Conservation (phyloP, 1,140 invertebrate genomes). For the Ephestia elutella region DNA sequence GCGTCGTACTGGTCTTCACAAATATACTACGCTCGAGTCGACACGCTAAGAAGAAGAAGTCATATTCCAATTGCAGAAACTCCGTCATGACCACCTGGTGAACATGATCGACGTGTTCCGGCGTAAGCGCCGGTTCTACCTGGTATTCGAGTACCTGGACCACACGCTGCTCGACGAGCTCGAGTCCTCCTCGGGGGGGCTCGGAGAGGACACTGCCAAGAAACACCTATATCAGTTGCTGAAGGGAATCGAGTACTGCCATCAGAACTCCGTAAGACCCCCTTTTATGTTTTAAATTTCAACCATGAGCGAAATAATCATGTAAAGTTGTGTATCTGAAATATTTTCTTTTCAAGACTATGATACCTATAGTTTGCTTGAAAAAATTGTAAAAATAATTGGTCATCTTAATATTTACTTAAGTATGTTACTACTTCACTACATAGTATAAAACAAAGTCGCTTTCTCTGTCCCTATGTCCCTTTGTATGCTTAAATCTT, state of each 20-base stretch:
- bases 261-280: conserved; percentile 84
- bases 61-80: conserved; percentile 76
- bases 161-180: conserved; percentile 90
- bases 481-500: no score
- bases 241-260: conserved; percentile 89
- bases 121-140: conserved; percentile 85
- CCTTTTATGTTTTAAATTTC: not conserved
- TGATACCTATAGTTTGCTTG: no score
- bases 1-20: no score
- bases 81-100: conserved; percentile 91
- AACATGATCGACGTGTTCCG: conserved; percentile 93
- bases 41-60: not conserved
- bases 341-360: no score
- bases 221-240: conserved; percentile 88
- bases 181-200: conserved; percentile 78
- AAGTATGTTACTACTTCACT: no score
- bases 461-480: no score
- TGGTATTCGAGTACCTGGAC: conserved; percentile 93
- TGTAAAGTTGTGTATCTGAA: no score
- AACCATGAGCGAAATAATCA: no score
- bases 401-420: no score
- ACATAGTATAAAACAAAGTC: no score
- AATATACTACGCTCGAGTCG: no score
- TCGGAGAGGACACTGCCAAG: conserved; percentile 82
- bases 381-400: no score